These are phyloP conservation scores for Mormyrus hasselquistii DNA, from an alignment of 2,797 vertebrate species.

Conservation along the genomic window DNA sequence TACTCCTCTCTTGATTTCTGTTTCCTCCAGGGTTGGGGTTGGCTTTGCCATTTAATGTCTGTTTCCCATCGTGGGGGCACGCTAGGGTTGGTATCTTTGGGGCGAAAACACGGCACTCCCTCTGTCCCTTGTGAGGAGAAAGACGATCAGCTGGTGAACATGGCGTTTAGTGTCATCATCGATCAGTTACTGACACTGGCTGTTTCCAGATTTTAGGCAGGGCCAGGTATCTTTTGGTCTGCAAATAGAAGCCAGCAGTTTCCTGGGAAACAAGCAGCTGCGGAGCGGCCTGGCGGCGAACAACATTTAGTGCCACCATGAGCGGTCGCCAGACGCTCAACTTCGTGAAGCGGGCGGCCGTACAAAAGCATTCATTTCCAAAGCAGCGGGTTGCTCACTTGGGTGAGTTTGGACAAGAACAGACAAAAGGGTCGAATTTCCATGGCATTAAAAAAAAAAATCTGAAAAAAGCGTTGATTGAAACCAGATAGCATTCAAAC, in stretches of 20 bases:
- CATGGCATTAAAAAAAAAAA: background rate
- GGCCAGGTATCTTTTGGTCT: background rate
- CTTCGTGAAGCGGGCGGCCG: background rate
- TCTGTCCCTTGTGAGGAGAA: background rate
- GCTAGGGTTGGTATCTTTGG: background rate
- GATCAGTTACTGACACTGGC: background rate
- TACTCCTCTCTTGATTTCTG: background rate
- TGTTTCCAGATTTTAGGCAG: background rate
- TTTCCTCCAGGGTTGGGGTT: background rate
- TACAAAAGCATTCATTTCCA: background rate
- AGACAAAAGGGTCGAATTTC: slow-evolving; percentile 12
- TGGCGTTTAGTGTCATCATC: background rate
- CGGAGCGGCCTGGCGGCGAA: background rate
- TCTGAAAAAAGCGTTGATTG: background rate
- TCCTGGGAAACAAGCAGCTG: background rate
- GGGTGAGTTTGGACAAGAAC: background rate
- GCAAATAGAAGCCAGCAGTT: background rate
- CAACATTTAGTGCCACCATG: background rate
- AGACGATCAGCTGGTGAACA: background rate
- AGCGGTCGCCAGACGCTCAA: background rate
- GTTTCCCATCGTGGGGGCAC: background rate
- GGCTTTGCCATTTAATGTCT: background rate
- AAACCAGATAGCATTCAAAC: slow-evolving; percentile 12
- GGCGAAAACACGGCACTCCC: background rate
- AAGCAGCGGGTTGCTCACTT: background rate